Evolutionary conservation across 2,888 invertebrate genomes (phyloP), one percentile per base, ranked within the genome.

Genomic region (Netelia inedita): DNA sequence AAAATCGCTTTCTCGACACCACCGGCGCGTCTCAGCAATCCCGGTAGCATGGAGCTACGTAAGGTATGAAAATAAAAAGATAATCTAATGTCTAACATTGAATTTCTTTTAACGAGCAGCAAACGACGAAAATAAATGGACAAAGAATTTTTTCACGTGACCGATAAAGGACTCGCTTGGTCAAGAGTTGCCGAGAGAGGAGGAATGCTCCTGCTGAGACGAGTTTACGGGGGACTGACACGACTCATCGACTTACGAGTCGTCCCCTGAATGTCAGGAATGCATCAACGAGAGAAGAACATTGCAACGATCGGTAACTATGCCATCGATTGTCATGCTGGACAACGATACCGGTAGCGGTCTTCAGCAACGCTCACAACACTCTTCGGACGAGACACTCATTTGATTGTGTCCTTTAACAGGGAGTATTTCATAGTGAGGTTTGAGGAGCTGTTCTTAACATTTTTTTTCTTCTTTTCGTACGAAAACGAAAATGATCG

Each of bases 181-280:
- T 16, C 91, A 88, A 72, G 90, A 91, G 81, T 86, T 91, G 76
- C 90, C 92, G 35, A 88, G 92, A 75, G 92, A 91, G 82, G 93
- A 92, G 83, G 92, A 93, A 79, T 92, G 92, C 79, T 92, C 92
- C 85, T 92, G 93, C 92, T 93, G 93, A 93, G 91, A 91, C 85
- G 91, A 87, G 89, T 88, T 85, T 55, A 87, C 86, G 85, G 92
- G 92, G 90, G 91, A 89, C 90, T 90, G 86, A 85, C 72, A 71
- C 16, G 79, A 79, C 14, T 28, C 65, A 79, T 85, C 59, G 23
- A 41, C 14, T 10, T 21, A 68, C 82, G 71, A 75, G 61, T 72
- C 79, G 75, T 87, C 76, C 83, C 87, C 83, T 75, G 85, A 82
- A 41, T 59, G 63, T 63, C 73, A 46, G 21, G 63, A 65, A 9